Conservation (phyloP, 2,113 vertebrate genomes). For the Willisornis vidua region DNA sequence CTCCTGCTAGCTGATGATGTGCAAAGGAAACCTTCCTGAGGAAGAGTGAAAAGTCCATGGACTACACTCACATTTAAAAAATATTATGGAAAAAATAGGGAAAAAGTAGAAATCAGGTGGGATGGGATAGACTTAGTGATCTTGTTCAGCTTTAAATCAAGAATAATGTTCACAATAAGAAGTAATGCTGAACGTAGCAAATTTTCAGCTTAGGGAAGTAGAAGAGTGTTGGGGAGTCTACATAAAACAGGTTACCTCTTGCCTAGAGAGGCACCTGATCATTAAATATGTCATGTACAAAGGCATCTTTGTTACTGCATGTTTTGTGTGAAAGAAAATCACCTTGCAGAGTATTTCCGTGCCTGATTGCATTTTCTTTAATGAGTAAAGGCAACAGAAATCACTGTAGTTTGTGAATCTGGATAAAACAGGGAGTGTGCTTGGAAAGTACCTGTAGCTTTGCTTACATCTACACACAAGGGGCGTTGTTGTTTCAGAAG, state of each 20-base stretch:
- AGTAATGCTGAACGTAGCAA: not conserved
- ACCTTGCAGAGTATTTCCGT: slow-evolving; percentile 29
- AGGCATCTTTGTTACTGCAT: slow-evolving; percentile 52
- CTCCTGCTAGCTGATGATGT: not conserved
- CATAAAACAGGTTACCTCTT: not conserved
- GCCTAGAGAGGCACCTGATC: not conserved
- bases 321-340: slow-evolving; percentile 53
- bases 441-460: not conserved
- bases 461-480: not conserved
- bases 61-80: not conserved
- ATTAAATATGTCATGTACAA: not conserved
- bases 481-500: not conserved
- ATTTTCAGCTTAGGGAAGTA: not conserved
- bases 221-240: not conserved
- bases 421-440: slow-evolving; percentile 1
- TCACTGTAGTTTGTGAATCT: slow-evolving; percentile 25
- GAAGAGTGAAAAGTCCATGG: not conserved
- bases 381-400: slow-evolving; percentile 41
- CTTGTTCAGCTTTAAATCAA: not conserved
- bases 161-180: not conserved
- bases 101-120: not conserved
- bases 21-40: not conserved
- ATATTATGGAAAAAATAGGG: not conserved
- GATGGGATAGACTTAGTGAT: not conserved
- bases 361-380: slow-evolving; percentile 50